Evolutionary conservation across 2,113 vertebrate species (phyloP), one percentile per base, ranked within the genome.

Genomic region (Macrotus californicus): DNA sequence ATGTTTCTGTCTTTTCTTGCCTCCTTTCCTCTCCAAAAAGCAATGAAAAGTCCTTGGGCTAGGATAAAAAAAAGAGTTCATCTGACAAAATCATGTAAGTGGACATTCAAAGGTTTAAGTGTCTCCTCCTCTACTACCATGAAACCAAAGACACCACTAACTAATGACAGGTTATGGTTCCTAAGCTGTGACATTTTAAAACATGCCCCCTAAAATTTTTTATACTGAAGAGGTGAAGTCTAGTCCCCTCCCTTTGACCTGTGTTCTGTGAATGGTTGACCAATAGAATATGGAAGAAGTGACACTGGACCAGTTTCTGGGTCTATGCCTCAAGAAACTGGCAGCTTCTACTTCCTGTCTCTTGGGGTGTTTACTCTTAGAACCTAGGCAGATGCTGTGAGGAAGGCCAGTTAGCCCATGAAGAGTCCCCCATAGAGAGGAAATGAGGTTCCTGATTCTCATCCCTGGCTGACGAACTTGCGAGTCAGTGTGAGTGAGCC

Each of bases 1-100:
- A 61, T 61, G 12, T 64, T 64, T 64, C 59, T 26, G 29, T 64
- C 29, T 31, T 61, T 61, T 61, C 24, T 4, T 61, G 10, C 12
- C 12, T 31, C 29, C 61, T 29, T 64, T 64, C 12, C 61, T 15
- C 13, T 31, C 59, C 31, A 64, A 31, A 64, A 64, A 14, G 61
- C 61, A 14, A 14, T 64, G 61, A 31, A 31, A 64, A 64, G 26
- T 64, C 29, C 24, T 64, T 31, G 13, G 12, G 61, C 4, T 31
- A 31, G 61, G 29, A 64, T 64, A 31, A 64, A 64, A 61, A 26
- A 64, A 81, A 69, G 43, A 73, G 22, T n/a, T 87, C 34, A 84
- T 89, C n/a, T 92, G 91, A 88, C n/a, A 88, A 91, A 93, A 89
- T 96, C 39, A 82, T 59, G 11, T 81, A 87, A 93, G 21, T 19